Base-by-base conservation (phyloP, 2,113 vertebrate genomes). In the Nycticorax nycticorax region DNA sequence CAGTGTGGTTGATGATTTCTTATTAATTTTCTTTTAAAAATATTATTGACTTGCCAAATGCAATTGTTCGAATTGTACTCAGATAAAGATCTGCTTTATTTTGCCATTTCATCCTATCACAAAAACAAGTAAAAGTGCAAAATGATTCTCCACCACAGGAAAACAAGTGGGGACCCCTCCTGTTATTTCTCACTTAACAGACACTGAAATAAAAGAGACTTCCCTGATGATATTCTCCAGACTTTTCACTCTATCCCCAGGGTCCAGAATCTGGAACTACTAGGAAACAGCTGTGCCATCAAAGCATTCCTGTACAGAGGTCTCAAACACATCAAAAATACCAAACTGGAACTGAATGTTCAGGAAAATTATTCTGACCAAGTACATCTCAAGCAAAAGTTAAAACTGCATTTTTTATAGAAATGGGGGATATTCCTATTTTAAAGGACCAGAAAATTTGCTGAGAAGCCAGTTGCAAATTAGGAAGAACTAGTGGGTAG, bases 221-320 rank as follows among this genome's bases (percentile, higher is more conserved):
- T 88, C 39, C 43, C 43, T 78, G 35, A 84, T 78, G 30, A 91
- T 68, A 27, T 68, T 72, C 19, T 95, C 76, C 83, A 93, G 86
- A 60, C 17, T 92, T 93, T 78, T 62, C 32, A 56, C 50, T 95
- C 95, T 41, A 56, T 96, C 57, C 60, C 88, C 15, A 37, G 18
- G 67, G 66, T 78, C 41, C 76, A 66, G 37, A 78, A 81, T 75
- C 48, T 96, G 88, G 94, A 96, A 97, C 56, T 57, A 59, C 22
- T 85, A 81, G 53, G 80, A 93, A 96, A 82, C 95, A 96, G 60
- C 91, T 97, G 96, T 91, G 83, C 53, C 96, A 91, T 91, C 72
- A 95, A 89, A 97, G 76, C 83, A 93, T 89, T 97, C 73, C 22
- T 96, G 43, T 39, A 23, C 27, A 89, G 73, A 66, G 32, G 15